Evolutionary conservation across 1,140 invertebrate genomes (phyloP).

Genomic region (Myzus persicae): DNA sequence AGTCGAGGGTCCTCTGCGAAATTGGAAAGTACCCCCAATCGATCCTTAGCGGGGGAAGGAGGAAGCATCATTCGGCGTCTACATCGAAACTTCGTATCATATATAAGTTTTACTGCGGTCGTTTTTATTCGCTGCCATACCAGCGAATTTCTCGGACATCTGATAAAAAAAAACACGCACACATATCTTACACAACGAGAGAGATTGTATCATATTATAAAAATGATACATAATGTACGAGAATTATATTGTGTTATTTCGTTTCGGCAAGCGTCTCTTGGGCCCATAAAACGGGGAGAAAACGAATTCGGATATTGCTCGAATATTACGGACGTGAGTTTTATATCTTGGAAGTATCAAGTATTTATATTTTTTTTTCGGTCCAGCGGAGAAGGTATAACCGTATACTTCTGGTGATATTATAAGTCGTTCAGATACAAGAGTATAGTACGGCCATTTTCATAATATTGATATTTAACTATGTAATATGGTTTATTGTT

Average conservation of each 20-base stretch:
- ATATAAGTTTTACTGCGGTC: slow-evolving; percentile 1
- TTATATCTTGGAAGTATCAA: neutral
- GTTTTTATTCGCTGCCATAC: neutral
- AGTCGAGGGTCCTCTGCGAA: neutral
- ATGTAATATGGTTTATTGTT: neutral
- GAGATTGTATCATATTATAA: neutral
- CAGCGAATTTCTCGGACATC: neutral
- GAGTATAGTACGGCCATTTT: neutral
- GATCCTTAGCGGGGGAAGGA: neutral
- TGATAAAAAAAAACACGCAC: slow-evolving; percentile 13
- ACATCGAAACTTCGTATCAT: neutral
- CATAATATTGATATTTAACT: neutral
- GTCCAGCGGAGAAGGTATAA: neutral
- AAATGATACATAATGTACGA: neutral
- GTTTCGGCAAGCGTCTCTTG: neutral
- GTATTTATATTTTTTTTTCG: neutral
- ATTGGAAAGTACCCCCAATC: slow-evolving; percentile 37
- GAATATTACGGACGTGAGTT: neutral
- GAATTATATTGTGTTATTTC: neutral
- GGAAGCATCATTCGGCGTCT: neutral
- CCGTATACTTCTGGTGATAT: neutral
- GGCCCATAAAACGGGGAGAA: neutral
- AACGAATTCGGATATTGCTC: neutral
- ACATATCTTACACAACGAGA: neutral
- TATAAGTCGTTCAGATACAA: neutral